Evolutionary conservation across 2,888 invertebrate genomes (phyloP).

Genomic region (Drosophila meridionalis): DNA sequence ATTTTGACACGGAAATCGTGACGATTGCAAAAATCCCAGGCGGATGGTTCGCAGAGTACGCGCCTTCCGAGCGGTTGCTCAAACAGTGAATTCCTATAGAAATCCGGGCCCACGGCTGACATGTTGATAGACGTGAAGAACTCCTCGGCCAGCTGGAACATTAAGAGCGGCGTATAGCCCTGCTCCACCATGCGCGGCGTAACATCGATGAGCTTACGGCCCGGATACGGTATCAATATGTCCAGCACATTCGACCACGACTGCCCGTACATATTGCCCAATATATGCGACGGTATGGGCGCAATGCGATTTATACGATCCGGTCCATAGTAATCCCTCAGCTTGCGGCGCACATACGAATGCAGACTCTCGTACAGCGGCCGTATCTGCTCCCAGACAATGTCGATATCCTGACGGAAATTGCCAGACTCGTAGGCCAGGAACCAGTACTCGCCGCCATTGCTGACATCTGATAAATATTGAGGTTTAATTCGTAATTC

Average conservation of each 20-base stretch:
- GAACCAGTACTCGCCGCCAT: conserved; percentile 95
- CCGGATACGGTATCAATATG: conserved; percentile 93
- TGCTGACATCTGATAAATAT: conserved; percentile 90
- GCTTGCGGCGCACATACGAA: conserved; percentile 93
- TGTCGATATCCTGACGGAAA: conserved; percentile 91
- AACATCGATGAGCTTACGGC: conserved; percentile 92
- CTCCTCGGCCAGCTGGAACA: conserved; percentile 95
- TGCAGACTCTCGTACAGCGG: conserved; percentile 95
- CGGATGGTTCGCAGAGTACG: conserved; percentile 94
- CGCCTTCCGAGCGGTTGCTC: conserved; percentile 92
- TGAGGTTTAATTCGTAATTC: not conserved
- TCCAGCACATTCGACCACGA: conserved; percentile 94
- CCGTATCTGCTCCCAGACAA: conserved; percentile 93
- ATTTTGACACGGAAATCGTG: conserved; percentile 95
- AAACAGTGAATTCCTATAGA: conserved; percentile 94
- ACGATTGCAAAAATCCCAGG: conserved; percentile 97
- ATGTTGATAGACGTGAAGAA: conserved; percentile 96
- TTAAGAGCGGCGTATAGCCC: conserved; percentile 93
- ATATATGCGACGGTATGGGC: conserved; percentile 93
- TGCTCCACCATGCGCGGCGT: conserved; percentile 93
- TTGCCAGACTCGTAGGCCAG: conserved; percentile 92
- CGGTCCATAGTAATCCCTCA: conserved; percentile 93
- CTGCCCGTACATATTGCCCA: conserved; percentile 97
- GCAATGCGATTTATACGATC: conserved; percentile 92
- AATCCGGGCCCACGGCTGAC: conserved; percentile 93